Base-by-base conservation (phyloP, 2,888 invertebrate genomes). In the Erebia ligea region DNA sequence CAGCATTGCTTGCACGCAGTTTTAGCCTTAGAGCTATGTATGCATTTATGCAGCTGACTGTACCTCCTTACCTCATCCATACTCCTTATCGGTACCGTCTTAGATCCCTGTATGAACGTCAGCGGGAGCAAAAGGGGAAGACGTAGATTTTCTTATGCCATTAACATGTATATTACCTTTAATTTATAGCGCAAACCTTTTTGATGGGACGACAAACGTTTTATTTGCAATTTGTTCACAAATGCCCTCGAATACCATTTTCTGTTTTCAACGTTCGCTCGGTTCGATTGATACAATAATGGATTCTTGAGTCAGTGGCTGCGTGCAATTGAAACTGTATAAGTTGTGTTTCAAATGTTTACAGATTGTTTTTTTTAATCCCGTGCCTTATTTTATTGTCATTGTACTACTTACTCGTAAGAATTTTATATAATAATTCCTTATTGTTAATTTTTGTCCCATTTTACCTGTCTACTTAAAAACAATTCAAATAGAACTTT, bases 161-260 rank as follows among this genome's bases (percentile, higher is more conserved):
- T 91, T 91, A 91, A 87, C 91, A 90, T 90, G 88, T 87, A 89
- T 90, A 91, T 90, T 86, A 84, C 85, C 86, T 82, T 85, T 87
- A 90, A 90, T 89, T 90, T 89, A 90, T 85, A 81, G 86, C 79
- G 74, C 77, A 77, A 81, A 84, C 83, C 85, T 84, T 87, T 86
- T 85, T 88, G 85, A 87, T 86, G 82, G 83, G 80, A 79, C 78
- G 80, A 80, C 77, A 80, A 87, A 81, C 84, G 82, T 81, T 86
- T 86, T 84, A 86, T 84, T 80, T 72, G 82, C 82, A 81, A 85
- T 86, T 86, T 82, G 82, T 80, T 78, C 72, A 77, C 77, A 80
- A 77, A 79, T 78, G 77, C 75, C 71, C 72, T 77, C 76, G 79
- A 77, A 79, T 78, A 77, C 75, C 73, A 62, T 71, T 72, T 75